A percentile compares a stretch with the other conserved stretches of the same genome.
phyloP scores from a whole-genome alignment of 2,797 vertebrate species.

The Melanitta fusca region DNA sequence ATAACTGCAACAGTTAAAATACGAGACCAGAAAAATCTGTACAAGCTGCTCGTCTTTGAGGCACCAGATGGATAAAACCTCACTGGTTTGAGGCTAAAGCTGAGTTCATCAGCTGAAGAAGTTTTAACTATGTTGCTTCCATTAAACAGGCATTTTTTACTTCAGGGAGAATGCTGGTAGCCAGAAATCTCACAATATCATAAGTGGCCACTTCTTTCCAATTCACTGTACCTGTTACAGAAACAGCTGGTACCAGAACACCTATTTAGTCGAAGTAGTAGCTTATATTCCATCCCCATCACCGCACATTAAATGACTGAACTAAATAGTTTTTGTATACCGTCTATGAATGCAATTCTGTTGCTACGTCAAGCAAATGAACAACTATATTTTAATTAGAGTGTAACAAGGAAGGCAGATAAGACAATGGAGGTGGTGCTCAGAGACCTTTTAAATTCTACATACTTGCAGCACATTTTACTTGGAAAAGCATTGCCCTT shows the following conservation, averaged over 20 bases:
- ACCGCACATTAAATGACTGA: not conserved
- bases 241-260: not conserved
- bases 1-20: not conserved
- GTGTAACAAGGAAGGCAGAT: not conserved
- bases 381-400: not conserved
- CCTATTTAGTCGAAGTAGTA: not conserved
- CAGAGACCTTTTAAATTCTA: not conserved
- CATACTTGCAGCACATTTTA: not conserved
- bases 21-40: not conserved
- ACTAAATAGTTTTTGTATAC: not conserved
- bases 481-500: not conserved
- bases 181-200: not conserved
- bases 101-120: not conserved
- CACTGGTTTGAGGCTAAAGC: not conserved
- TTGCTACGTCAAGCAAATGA: not conserved
- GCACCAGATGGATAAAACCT: not conserved
- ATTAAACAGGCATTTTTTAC: not conserved
- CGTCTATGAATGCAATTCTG: not conserved
- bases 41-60: not conserved
- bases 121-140: not conserved
- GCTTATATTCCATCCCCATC: not conserved
- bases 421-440: not conserved
- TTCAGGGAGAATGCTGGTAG: not conserved
- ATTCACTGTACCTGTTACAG: not conserved
- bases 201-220: accelerated